These are phyloP conservation scores for Cheilosia vernalis DNA, from an alignment of 2,888 invertebrate genomes.

Conservation along the genomic window DNA sequence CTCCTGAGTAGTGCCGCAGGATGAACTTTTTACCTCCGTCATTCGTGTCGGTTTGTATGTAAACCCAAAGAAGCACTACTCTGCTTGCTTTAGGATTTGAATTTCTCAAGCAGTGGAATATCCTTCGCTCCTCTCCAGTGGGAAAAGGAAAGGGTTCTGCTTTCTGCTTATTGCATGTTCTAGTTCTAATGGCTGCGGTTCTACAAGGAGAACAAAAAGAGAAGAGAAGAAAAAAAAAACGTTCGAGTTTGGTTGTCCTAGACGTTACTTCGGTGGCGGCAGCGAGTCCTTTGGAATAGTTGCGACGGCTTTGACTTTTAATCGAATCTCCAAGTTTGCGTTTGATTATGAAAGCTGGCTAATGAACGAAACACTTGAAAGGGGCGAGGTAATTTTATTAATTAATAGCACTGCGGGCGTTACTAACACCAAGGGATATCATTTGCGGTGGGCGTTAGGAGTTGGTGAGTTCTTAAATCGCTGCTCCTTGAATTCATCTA, in stretches of 20 bases:
- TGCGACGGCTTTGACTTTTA: conserved; percentile 56
- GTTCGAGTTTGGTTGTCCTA: conserved; percentile 4
- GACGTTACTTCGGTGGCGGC: not conserved
- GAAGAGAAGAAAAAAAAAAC: not conserved
- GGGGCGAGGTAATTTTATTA: conserved; percentile 35
- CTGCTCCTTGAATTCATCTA: conserved; percentile 23
- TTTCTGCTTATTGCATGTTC: conserved; percentile 12
- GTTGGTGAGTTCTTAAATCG: not conserved
- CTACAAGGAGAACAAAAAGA: not conserved
- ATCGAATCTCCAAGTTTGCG: conserved; percentile 57
- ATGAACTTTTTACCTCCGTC: conserved; percentile 29
- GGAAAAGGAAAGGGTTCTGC: no score
- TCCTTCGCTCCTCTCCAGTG: not conserved
- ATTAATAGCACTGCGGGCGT: conserved; percentile 27
- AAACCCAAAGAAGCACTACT: conserved; percentile 6
- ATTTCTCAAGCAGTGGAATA: conserved; percentile 18
- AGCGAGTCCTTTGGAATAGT: not conserved
- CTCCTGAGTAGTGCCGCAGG: conserved; percentile 10
- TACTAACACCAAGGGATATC: not conserved
- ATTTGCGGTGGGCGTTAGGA: not conserved
- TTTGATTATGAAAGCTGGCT: conserved; percentile 51
- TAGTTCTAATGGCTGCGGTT: conserved; percentile 11
- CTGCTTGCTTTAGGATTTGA: conserved; percentile 21
- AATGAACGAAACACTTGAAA: conserved; percentile 55
- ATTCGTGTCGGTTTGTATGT: conserved; percentile 11